These are phyloP conservation scores for Dicycla oo DNA, from an alignment of 2,888 invertebrate genomes.

Conservation along the genomic window DNA sequence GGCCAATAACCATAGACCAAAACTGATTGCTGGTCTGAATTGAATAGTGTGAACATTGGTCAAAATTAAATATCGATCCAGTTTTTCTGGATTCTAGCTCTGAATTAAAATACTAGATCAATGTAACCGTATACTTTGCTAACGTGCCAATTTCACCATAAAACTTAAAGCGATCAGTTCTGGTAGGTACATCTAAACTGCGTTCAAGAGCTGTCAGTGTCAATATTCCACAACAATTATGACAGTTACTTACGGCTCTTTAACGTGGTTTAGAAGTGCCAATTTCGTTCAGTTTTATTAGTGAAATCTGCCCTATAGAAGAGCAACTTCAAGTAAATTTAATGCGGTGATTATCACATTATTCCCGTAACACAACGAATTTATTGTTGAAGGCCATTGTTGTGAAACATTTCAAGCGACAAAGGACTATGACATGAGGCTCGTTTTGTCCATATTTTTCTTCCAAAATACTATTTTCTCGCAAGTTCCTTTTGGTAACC, in stretches of 20 bases:
- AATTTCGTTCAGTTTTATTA: too few species aligned
- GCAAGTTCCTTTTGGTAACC: constrained; percentile 16
- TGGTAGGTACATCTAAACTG: too few species aligned
- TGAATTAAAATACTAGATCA: neutral
- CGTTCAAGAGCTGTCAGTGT: neutral
- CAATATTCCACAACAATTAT: neutral
- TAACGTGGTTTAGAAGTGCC: neutral
- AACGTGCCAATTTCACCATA: neutral
- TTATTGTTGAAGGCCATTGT: neutral
- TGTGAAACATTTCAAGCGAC: neutral
- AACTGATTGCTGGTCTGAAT: neutral
- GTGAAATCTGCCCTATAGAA: too few species aligned
- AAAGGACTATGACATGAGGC: neutral
- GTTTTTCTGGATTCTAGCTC: neutral
- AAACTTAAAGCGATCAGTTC: neutral
- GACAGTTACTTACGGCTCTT: neutral
- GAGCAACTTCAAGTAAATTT: too few species aligned
- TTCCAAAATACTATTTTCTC: neutral
- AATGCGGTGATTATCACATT: neutral
- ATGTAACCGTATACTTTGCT: neutral
- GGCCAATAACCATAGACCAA: neutral
- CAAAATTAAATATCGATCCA: neutral
- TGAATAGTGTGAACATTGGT: neutral
- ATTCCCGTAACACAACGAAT: neutral
- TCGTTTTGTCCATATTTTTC: neutral